Percentiles rank a stretch among this genome's conserved stretches.
phyloP scores from a whole-genome alignment of 2,113 vertebrate species.

The Aegypius monachus region DNA sequence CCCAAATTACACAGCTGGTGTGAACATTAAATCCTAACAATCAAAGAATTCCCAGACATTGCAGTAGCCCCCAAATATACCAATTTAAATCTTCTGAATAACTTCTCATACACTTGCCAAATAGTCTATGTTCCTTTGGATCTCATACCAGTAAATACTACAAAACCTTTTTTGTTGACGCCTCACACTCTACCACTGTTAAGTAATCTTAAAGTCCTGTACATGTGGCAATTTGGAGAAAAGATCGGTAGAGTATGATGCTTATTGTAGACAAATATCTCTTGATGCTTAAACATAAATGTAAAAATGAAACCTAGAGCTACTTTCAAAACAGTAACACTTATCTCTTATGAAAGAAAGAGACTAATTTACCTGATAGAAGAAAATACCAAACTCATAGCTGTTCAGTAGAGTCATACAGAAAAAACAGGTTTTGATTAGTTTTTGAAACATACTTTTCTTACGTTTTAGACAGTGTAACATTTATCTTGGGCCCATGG shows the following conservation, averaged over 20 bases:
- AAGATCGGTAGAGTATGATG: neutral
- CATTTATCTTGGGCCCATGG: neutral
- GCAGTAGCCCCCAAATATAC: neutral
- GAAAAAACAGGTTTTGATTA: neutral
- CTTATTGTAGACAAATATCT: neutral
- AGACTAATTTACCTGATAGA: neutral
- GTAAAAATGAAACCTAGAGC: neutral
- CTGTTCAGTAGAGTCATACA: neutral
- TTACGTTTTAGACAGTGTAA: neutral
- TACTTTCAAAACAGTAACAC: neutral
- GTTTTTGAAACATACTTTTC: neutral
- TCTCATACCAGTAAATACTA: neutral
- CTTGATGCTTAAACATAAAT: neutral
- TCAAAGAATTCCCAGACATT: constrained; percentile 2
- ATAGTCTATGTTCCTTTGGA: neutral
- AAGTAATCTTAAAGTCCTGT: neutral
- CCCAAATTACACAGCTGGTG: constrained; percentile 39
- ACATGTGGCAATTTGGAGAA: neutral
- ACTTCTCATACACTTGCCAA: constrained; percentile 30
- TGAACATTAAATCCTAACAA: neutral
- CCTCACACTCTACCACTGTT: constrained; percentile 21
- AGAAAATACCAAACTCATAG: neutral
- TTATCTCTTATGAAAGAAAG: neutral
- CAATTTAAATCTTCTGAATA: constrained; percentile 23
- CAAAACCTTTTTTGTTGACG: constrained; percentile 26